Evolutionary conservation across 2,888 invertebrate genomes (phyloP).

Genomic region (Strigamia crassipes): DNA sequence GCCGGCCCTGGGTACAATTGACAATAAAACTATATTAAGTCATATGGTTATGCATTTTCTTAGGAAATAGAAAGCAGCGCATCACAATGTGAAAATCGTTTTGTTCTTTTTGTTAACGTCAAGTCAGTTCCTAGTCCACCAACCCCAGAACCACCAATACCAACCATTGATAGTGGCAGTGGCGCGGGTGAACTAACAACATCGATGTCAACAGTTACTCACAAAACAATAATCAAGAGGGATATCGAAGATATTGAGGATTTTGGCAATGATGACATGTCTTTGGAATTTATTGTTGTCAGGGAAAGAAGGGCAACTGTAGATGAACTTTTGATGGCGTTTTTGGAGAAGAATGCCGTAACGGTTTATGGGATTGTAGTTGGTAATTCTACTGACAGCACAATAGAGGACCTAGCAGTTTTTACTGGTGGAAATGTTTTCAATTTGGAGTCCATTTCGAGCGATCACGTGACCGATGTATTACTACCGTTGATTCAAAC

Average conservation of each 20-base stretch:
- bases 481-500: not conserved
- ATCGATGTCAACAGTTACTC: not conserved
- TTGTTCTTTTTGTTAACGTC: not conserved
- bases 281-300: not conserved
- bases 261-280: not conserved
- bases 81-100: not conserved
- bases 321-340: not conserved
- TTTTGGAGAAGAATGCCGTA: not conserved
- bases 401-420: not conserved
- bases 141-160: not conserved
- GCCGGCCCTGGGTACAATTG: no score
- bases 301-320: not conserved
- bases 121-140: not conserved
- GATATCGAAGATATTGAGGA: slow-evolving; percentile 3
- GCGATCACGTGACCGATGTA: not conserved
- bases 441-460: not conserved
- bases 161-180: not conserved
- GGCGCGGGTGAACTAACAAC: not conserved
- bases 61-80: not conserved
- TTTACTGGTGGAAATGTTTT: not conserved
- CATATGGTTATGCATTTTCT: no score
- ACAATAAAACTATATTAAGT: no score
- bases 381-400: not conserved
- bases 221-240: not conserved
- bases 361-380: not conserved